These are phyloP conservation scores for Sphaeridia pumilis DNA, from an alignment of 2,888 invertebrate genomes.

Conservation along the genomic window DNA sequence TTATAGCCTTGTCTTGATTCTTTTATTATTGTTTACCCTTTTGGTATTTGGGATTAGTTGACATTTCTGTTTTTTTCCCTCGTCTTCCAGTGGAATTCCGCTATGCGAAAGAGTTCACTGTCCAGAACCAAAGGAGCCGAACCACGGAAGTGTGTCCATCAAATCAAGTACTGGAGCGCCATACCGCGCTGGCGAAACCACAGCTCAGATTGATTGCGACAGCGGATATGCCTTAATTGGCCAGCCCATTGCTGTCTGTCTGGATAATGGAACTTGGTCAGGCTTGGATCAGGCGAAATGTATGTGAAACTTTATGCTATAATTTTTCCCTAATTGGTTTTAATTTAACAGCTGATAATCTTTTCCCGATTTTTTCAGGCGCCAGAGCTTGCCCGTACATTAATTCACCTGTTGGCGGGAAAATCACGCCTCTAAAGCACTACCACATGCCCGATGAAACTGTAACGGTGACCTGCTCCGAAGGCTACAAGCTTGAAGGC, in stretches of 20 bases:
- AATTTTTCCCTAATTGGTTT: too few species aligned
- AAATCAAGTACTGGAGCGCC: conserved; percentile 58
- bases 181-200: conserved; percentile 70
- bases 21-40: not conserved
- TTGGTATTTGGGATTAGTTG: not conserved
- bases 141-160: conserved; percentile 55
- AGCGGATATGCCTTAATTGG: conserved; percentile 82
- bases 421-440: conserved; percentile 76
- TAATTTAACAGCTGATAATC: too few species aligned
- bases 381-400: conserved; percentile 76
- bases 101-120: conserved; percentile 47
- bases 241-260: conserved; percentile 78
- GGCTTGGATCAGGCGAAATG: conserved; percentile 73
- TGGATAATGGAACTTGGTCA: conserved; percentile 69
- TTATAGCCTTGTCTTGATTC: conserved; percentile 53
- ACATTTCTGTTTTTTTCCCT: not conserved
- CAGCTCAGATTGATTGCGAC: conserved; percentile 78
- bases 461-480: conserved; percentile 70
- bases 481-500: conserved; percentile 60
- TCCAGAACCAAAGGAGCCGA: conserved; percentile 58
- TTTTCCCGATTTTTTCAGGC: conserved; percentile 41
- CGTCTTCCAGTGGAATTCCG: conserved; percentile 6
- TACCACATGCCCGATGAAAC: conserved; percentile 77
- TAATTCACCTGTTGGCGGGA: conserved; percentile 71
- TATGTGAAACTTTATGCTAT: conserved; percentile 37